These are phyloP conservation scores for Apamea monoglypha DNA, from an alignment of 2,888 invertebrate species.

Conservation along the genomic window DNA sequence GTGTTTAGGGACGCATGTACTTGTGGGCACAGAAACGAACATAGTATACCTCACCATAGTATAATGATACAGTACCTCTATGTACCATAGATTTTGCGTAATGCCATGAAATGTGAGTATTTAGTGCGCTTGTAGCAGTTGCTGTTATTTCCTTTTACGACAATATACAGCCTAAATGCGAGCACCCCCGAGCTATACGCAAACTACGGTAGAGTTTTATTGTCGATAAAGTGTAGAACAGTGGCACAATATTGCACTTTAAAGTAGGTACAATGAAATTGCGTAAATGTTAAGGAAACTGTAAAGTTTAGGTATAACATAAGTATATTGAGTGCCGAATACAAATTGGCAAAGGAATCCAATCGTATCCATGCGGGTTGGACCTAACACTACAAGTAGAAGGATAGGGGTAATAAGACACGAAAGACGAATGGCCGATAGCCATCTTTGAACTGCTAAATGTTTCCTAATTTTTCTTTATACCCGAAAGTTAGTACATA, in stretches of 20 bases:
- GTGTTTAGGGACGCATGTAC: conserved; percentile 6
- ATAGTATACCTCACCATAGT: background rate
- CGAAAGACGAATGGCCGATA: background rate
- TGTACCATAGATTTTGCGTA: conserved; percentile 30
- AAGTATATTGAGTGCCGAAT: background rate
- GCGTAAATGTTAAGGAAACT: conserved; percentile 11
- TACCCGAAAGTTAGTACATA: background rate
- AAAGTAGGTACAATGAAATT: conserved; percentile 14
- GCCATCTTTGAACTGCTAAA: background rate
- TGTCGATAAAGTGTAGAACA: conserved; percentile 52
- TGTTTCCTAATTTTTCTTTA: background rate
- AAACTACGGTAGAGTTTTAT: conserved; percentile 30
- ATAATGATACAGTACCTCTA: conserved; percentile 6
- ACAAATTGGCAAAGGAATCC: background rate
- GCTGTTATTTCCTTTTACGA: conserved; percentile 62
- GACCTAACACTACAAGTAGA: background rate
- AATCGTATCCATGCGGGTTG: background rate
- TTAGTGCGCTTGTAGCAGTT: conserved; percentile 32
- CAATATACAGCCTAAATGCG: conserved; percentile 43
- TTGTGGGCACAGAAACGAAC: conserved; percentile 6
- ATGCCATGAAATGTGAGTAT: conserved; percentile 30
- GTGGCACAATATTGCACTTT: conserved; percentile 43
- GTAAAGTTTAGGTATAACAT: background rate
- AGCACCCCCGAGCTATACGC: conserved; percentile 43
- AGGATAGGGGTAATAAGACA: background rate